Evolutionary conservation across 2,888 invertebrate species (phyloP), one percentile per base, ranked within the genome.

Genomic region (Loripinus fragilis): DNA sequence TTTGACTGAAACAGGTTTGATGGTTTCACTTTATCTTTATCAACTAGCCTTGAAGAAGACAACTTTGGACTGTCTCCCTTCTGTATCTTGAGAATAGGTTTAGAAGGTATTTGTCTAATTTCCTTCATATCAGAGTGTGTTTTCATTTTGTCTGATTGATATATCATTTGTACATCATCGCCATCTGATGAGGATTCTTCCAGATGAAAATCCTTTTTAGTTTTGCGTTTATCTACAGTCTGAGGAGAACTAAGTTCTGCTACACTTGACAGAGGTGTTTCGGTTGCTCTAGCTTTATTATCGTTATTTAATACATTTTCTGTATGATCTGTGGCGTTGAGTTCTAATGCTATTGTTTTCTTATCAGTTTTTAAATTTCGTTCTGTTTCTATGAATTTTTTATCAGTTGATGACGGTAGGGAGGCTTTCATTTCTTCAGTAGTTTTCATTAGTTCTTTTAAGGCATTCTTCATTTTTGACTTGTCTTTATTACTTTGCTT

Each of bases 401-500:
- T 35, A 65, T 80, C 77, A 2, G 45, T 50, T 35, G 64, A 35
- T 2, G 76, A 70, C 38, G 77, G 69, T 7, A 70, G 17, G 10
- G 60, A 42, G 42, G 42, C 65, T 1, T 30, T 66, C 3, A 20
- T 64, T 20, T 74, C 35, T 8, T 41, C 33, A 20, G 84, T 84
- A 35, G 81, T 81, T 74, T 80, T 84, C 45, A 77, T 76, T 1
- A 84, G 71, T 65, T 84, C 84, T 78, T 77, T 84, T 23, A 84
- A 48, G 33, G 66, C 81, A 66, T 73, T 72, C 33, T 68, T 73
- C 5, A 60, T 60, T 3, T 12, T 60, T 33, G 60, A 2, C 33
- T 60, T 60, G 28, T 60, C 33, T 30, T 12, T 60, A 28, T 5
- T 2, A 1, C 33, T 60, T 60, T 23, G 28, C 33, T 60, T 33